These are phyloP conservation scores for Coleophora deauratella DNA, from an alignment of 2,888 invertebrate genomes.

Conservation along the genomic window DNA sequence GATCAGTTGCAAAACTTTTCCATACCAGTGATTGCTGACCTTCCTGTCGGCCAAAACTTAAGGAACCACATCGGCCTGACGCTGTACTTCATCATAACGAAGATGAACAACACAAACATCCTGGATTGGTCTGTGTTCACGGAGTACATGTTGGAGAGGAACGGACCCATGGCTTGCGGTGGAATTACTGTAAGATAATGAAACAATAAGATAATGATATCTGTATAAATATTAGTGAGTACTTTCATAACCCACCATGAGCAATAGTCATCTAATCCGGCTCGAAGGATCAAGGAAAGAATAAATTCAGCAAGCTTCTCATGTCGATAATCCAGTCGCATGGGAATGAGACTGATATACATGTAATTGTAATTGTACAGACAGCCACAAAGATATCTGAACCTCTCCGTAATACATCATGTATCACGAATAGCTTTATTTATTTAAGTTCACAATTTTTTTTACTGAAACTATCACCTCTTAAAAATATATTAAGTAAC, in stretches of 20 bases:
- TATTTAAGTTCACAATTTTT: not conserved
- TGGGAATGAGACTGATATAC: not conserved
- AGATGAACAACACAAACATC: conserved; percentile 55
- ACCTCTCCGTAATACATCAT: too few relatives aligned
- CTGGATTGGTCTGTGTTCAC: conserved; percentile 73
- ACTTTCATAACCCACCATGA: not conserved
- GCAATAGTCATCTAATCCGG: not conserved
- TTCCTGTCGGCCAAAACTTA: conserved; percentile 77
- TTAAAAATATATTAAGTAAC: too few relatives aligned
- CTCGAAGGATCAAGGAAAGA: not conserved
- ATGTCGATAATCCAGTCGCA: not conserved
- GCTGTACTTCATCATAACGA: conserved; percentile 58
- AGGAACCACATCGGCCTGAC: conserved; percentile 78
- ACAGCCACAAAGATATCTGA: too few relatives aligned
- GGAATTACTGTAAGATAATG: conserved; percentile 64
- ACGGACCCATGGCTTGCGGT: conserved; percentile 77
- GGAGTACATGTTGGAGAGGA: conserved; percentile 68
- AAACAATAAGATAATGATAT: not conserved
- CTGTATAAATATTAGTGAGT: not conserved
- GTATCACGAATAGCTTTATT: not conserved
- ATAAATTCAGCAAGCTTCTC: not conserved
- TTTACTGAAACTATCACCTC: too few relatives aligned
- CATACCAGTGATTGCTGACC: conserved; percentile 70
- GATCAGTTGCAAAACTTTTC: conserved; percentile 60
- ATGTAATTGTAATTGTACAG: too few relatives aligned